Evolutionary conservation across 2,113 vertebrate species (phyloP), one percentile per base, ranked within the genome.

Genomic region (Todiramphus saurophagus): DNA sequence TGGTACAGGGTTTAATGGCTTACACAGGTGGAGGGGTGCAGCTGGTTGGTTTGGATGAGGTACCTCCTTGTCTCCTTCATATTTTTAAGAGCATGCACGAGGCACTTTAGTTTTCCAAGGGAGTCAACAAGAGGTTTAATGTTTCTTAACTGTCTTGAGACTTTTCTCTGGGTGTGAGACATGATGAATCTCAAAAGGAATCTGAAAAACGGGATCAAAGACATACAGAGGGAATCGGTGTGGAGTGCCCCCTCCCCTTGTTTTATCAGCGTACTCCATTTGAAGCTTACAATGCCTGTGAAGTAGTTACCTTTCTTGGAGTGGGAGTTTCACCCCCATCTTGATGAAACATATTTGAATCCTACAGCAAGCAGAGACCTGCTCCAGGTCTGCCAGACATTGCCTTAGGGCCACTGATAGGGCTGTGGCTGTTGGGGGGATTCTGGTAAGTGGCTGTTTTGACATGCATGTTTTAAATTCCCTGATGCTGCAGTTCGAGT

Each of bases 151-250:
- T 39, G 51, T 4, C 21, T 93, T 68, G 25, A 79, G 51, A 23
- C 28, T 43, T 66, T 66, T 78, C 21, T 77, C 16, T 74, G 73
- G 41, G 15, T 17, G 21, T 35, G 41, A 62, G 37, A 33, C n/a
- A 5, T 39, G 8, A 50, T 66, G 7, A 46, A 11, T 87, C 20
- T 91, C 78, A 11, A 60, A 82, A 85, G 37, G 12, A 75, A 6
- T 69, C 35, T 11, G 25, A 64, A 25, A 82, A 27, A 30, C 23
- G 85, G 30, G 5, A 39, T 67, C 16, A 89, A 70, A 67, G 68
- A 43, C 20, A 5, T 0, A 4, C 7, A 3, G 13, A 1, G 13
- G 5, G 10, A 56, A 53, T 48, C 1, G 4, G 6, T 66, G 25
- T 59, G 21, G 53, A 39, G 37, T 84, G 24, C 23, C 15, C 14